Percentiles rank a stretch among this genome's conserved stretches.
phyloP scores from a whole-genome alignment of 2,888 invertebrate genomes.

The Perizoma affinitatum region DNA sequence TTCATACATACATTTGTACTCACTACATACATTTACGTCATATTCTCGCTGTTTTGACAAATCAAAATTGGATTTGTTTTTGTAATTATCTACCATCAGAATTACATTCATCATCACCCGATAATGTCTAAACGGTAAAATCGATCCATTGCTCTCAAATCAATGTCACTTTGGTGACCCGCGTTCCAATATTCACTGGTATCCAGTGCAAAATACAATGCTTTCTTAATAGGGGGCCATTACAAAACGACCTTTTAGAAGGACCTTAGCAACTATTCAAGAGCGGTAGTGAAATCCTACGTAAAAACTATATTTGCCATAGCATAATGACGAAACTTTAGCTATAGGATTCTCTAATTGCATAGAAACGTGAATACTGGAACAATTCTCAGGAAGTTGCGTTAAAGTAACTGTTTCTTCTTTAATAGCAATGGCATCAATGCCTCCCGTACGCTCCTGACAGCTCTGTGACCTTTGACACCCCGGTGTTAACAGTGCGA shows the following conservation, averaged over 20 bases:
- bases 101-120: constrained; percentile 60
- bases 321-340: background rate
- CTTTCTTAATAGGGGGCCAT: background rate
- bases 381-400: constrained; percentile 44
- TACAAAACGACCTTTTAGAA: no score
- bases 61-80: background rate
- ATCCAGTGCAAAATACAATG: constrained; percentile 27
- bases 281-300: no score
- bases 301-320: no score
- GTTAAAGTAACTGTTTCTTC: constrained; percentile 33
- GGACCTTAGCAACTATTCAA: no score
- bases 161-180: constrained; percentile 42
- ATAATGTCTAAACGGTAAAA: constrained; percentile 63
- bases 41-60: no score
- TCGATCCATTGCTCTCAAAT: constrained; percentile 69
- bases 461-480: constrained; percentile 78
- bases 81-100: constrained; percentile 54
- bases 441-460: constrained; percentile 81
- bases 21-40: background rate
- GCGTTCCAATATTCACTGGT: constrained; percentile 77
- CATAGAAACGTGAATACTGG: constrained; percentile 63
- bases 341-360: constrained; percentile 3
- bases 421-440: constrained; percentile 39
- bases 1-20: no score
- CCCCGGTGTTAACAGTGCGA: constrained; percentile 80